phyloP scores from a whole-genome alignment of 2,888 invertebrate species.

The Agrochola macilenta region DNA sequence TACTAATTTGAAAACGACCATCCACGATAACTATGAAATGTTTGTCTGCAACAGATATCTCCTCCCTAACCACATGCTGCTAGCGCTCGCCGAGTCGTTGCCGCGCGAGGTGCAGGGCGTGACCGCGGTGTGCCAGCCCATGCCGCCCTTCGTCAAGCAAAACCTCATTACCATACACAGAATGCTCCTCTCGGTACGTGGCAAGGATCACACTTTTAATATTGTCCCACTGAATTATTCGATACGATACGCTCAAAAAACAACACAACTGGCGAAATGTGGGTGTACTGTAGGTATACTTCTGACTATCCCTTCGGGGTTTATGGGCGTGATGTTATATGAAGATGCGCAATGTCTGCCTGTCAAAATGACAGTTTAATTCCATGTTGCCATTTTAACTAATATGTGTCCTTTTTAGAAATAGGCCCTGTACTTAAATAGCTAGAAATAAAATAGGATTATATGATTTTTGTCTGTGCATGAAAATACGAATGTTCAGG shows the following conservation, averaged over 20 bases:
- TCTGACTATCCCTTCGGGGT: neutral
- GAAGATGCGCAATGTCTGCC: no score
- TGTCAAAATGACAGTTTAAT: constrained; percentile 19
- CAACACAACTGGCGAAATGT: neutral
- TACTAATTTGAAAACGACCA: neutral
- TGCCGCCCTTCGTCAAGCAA: constrained; percentile 93
- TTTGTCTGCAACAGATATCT: constrained; percentile 92
- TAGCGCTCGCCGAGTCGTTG: constrained; percentile 96
- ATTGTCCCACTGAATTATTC: neutral
- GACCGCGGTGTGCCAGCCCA: constrained; percentile 97
- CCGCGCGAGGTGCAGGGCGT: constrained; percentile 98
- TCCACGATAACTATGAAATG: neutral
- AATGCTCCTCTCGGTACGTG: constrained; percentile 81
- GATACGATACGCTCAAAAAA: neutral
- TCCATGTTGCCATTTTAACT: constrained; percentile 19
- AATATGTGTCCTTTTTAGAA: constrained; percentile 18
- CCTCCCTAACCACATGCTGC: constrained; percentile 98
- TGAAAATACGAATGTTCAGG: constrained; percentile 16
- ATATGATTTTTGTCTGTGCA: constrained; percentile 6
- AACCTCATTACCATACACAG: constrained; percentile 79
- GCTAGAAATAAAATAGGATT: constrained; percentile 3
- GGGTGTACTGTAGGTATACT: neutral
- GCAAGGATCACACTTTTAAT: neutral
- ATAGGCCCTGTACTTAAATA: constrained; percentile 47
- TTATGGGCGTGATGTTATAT: neutral